Percentiles rank a stretch among this genome's conserved stretches.
These are phyloP conservation scores for Oxyura jamaicensis DNA, from an alignment of 2,113 vertebrate genomes.

Conservation along the genomic window DNA sequence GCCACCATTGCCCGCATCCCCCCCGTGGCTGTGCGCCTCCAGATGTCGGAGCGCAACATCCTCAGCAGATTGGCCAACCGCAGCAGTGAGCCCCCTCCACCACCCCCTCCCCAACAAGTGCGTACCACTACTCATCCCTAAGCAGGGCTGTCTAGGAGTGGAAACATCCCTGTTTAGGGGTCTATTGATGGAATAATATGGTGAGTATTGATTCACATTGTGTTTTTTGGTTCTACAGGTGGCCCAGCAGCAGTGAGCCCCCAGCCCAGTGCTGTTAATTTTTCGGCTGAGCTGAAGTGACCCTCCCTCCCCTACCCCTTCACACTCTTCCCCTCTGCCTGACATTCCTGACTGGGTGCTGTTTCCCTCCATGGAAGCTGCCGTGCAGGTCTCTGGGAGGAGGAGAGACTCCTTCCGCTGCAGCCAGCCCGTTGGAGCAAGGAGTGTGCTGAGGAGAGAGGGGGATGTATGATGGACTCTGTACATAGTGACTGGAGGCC, in stretches of 20 bases:
- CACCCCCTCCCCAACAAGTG: slow-evolving; percentile 88
- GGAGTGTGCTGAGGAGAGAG: slow-evolving; percentile 72
- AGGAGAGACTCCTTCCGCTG: slow-evolving; percentile 42
- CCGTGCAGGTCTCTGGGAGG: slow-evolving; percentile 58
- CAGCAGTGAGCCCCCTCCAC: slow-evolving; percentile 87
- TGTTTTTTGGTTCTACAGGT: slow-evolving; percentile 58
- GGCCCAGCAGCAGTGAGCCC: slow-evolving; percentile 82
- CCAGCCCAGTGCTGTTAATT: slow-evolving; percentile 47
- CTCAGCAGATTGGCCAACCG: slow-evolving; percentile 95
- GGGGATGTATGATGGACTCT: slow-evolving; percentile 65
- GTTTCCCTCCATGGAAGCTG: slow-evolving; percentile 68
- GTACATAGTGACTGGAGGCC: slow-evolving; percentile 78
- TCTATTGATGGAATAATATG: background rate
- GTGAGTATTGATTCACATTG: background rate
- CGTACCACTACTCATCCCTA: background rate
- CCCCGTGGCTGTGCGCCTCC: slow-evolving; percentile 92
- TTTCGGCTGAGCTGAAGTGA: slow-evolving; percentile 74
- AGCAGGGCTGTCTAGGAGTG: accelerated
- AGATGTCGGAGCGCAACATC: slow-evolving; percentile 98
- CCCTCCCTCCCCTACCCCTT: background rate
- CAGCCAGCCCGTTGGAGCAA: slow-evolving; percentile 70
- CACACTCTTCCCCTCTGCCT: slow-evolving; percentile 70
- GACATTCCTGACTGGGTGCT: slow-evolving; percentile 69
- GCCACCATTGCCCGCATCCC: slow-evolving; percentile 97
- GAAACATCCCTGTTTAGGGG: background rate